These are phyloP conservation scores for Enoplolaimus lenunculus DNA, from an alignment of 2,888 invertebrate species.

Conservation along the genomic window DNA sequence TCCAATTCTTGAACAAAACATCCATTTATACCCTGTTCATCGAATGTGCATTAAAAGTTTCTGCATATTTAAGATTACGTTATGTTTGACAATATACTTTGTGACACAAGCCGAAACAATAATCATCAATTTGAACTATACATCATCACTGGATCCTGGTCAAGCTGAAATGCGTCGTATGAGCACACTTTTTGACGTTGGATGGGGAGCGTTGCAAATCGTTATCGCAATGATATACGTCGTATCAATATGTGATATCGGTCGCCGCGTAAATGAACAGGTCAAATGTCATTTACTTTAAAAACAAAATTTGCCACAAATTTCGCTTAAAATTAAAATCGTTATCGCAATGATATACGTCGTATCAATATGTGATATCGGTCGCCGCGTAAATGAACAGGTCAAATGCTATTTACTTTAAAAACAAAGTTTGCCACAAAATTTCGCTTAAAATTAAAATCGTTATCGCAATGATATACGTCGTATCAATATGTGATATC, in stretches of 20 bases:
- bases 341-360: not conserved
- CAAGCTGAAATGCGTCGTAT: not conserved
- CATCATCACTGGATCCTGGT: not conserved
- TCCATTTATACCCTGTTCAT: no score
- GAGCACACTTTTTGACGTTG: not conserved
- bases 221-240: not conserved
- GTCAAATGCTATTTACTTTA: no score
- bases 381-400: not conserved
- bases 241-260: constrained; percentile 1
- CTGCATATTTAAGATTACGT: not conserved
- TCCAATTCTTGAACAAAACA: no score
- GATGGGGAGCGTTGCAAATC: constrained; percentile 3
- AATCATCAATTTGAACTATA: not conserved
- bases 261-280: not conserved
- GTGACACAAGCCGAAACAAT: constrained; percentile 6
- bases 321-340: no score
- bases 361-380: constrained; percentile 1
- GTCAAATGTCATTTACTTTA: no score
- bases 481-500: constrained; percentile 1
- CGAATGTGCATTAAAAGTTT: no score
- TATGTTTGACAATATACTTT: constrained; percentile 7
- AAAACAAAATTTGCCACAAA: no score
- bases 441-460: no score
- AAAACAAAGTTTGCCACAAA: no score
- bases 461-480: not conserved